These are phyloP conservation scores for Drosophila algonquin DNA, from an alignment of 2,888 invertebrate species.

Conservation along the genomic window DNA sequence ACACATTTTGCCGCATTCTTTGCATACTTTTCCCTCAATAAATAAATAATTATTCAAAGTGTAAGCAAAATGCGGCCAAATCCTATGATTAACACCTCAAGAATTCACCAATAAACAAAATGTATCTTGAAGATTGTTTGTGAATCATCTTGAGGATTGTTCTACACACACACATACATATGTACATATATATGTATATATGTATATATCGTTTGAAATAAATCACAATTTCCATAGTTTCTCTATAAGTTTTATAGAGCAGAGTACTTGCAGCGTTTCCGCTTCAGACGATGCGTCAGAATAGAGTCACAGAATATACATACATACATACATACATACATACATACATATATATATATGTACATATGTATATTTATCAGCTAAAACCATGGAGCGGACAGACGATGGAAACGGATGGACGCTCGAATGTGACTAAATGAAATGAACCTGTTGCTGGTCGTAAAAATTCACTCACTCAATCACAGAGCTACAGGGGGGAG, in stretches of 20 bases:
- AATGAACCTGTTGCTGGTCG: conserved; percentile 66
- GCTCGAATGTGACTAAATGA: conserved; percentile 64
- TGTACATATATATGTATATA: too few species aligned
- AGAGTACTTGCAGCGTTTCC: conserved; percentile 9
- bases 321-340: too few species aligned
- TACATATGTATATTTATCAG: conserved; percentile 52
- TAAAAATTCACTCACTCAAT: conserved; percentile 26
- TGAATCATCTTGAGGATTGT: conserved; percentile 27
- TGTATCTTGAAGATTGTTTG: neutral
- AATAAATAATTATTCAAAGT: conserved; percentile 17
- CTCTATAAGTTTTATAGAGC: conserved; percentile 1
- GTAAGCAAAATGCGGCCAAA: conserved; percentile 9
- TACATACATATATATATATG: too few species aligned
- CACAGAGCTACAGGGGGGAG: conserved; percentile 1
- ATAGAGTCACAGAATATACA: conserved; percentile 17
- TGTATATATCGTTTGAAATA: conserved; percentile 2
- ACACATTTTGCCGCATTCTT: conserved; percentile 1
- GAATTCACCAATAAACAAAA: conserved; percentile 26
- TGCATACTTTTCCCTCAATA: neutral
- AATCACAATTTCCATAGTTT: neutral
- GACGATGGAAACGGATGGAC: neutral
- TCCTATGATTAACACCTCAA: conserved; percentile 32
- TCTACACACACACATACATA: conserved; percentile 14
- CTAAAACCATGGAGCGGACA: conserved; percentile 24
- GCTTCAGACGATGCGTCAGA: conserved; percentile 58